phyloP scores from a whole-genome alignment of 2,113 vertebrate genomes.

The Brachionichthys hirsutus region DNA sequence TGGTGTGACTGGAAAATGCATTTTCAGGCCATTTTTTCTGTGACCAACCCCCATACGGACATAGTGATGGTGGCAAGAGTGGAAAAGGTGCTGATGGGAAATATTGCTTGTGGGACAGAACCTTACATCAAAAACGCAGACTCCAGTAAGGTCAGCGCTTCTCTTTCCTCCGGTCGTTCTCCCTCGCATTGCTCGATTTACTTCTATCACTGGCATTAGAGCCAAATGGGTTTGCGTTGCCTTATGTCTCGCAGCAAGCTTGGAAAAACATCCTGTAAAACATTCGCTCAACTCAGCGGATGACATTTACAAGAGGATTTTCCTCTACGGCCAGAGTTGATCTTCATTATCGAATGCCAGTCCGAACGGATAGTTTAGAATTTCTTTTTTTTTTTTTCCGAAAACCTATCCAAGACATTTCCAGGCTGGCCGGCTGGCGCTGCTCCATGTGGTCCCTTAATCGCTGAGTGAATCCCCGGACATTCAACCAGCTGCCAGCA shows the following conservation, averaged over 20 bases:
- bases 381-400: slow-evolving; percentile 39
- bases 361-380: slow-evolving; percentile 38
- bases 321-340: slow-evolving; percentile 45
- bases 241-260: slow-evolving; percentile 8
- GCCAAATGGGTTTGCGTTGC: slow-evolving; percentile 7
- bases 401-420: slow-evolving; percentile 45
- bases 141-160: slow-evolving; percentile 87
- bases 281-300: slow-evolving; percentile 14
- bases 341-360: slow-evolving; percentile 39
- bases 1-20: background rate
- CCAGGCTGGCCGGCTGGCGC: slow-evolving; percentile 35
- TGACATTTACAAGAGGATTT: slow-evolving; percentile 37
- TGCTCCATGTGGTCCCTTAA: slow-evolving; percentile 45
- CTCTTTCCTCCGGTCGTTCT: background rate
- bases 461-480: slow-evolving; percentile 57
- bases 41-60: slow-evolving; percentile 92
- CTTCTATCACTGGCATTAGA: slow-evolving; percentile 4
- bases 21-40: slow-evolving; percentile 90
- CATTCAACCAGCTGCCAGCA: slow-evolving; percentile 44
- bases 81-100: slow-evolving; percentile 96
- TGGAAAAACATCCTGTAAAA: slow-evolving; percentile 1
- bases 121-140: slow-evolving; percentile 97
- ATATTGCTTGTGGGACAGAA: slow-evolving; percentile 88
- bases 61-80: slow-evolving; percentile 93
- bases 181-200: background rate